Percentiles rank a stretch among this genome's conserved stretches.
phyloP scores from a whole-genome alignment of 1,140 invertebrate species.

The Mya arenaria region DNA sequence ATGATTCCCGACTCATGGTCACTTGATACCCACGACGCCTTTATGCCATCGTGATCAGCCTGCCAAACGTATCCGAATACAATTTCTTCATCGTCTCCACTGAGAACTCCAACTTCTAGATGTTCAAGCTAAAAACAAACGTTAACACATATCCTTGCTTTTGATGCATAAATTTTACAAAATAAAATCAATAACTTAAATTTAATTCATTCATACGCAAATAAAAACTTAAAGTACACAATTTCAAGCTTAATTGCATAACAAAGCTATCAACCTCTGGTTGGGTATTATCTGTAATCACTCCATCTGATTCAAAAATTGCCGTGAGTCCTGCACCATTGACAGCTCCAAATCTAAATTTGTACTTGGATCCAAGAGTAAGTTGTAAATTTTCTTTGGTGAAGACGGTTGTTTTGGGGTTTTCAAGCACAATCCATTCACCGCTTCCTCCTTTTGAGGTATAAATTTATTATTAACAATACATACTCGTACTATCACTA shows the following conservation, averaged over 20 bases:
- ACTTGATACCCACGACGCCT: slow-evolving; percentile 58
- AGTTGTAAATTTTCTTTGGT: slow-evolving; percentile 35
- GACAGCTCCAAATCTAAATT: slow-evolving; percentile 51
- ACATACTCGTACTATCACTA: too few species aligned
- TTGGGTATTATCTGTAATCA: slow-evolving; percentile 62
- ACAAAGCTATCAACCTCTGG: slow-evolving; percentile 47
- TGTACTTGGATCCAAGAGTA: slow-evolving; percentile 56
- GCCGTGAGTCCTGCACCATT: slow-evolving; percentile 64
- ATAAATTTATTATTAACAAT: too few species aligned
- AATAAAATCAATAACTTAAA: too few species aligned
- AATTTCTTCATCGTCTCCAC: slow-evolving; percentile 59
- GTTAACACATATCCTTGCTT: neutral
- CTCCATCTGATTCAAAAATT: slow-evolving; percentile 63
- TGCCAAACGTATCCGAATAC: slow-evolving; percentile 62
- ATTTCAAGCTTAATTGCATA: too few species aligned
- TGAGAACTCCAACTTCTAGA: slow-evolving; percentile 61
- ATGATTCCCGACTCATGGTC: slow-evolving; percentile 65
- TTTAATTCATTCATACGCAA: too few species aligned
- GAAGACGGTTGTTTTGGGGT: neutral
- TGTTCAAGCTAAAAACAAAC: slow-evolving; percentile 43
- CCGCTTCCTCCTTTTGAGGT: slow-evolving; percentile 11
- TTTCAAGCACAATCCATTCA: slow-evolving; percentile 52
- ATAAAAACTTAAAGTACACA: too few species aligned
- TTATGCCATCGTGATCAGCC: slow-evolving; percentile 61
- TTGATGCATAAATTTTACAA: too few species aligned